Conservation (phyloP, 2,113 vertebrate genomes). For the Phrynosoma platyrhinos region DNA sequence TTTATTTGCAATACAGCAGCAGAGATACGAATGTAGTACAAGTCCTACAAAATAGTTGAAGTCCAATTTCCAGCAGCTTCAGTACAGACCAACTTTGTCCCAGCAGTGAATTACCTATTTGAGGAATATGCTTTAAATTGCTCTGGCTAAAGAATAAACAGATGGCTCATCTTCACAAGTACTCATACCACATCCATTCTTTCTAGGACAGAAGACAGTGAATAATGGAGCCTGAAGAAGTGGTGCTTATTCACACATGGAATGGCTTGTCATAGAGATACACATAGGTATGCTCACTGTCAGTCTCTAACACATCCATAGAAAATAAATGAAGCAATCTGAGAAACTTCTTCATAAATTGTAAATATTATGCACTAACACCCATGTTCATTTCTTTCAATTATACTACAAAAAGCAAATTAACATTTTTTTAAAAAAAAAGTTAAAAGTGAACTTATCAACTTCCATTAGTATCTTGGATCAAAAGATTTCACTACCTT, state of each 20-base stretch:
- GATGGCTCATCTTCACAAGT: slow-evolving; percentile 8
- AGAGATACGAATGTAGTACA: not conserved
- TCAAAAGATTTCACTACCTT: not conserved
- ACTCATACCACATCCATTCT: not conserved
- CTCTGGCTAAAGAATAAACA: not conserved
- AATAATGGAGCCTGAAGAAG: not conserved
- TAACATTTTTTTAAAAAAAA: not conserved
- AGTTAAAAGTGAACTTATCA: slow-evolving; percentile 3
- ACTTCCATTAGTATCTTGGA: not conserved
- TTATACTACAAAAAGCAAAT: slow-evolving; percentile 3
- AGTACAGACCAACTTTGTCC: not conserved
- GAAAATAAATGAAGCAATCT: slow-evolving; percentile 21
- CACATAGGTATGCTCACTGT: not conserved
- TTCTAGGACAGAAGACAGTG: slow-evolving; percentile 10
- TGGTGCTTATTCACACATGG: not conserved
- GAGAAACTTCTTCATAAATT: not conserved
- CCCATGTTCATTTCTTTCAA: slow-evolving; percentile 14
- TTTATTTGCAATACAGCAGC: not conserved
- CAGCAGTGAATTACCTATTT: not conserved
- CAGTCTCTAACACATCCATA: not conserved
- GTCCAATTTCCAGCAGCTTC: not conserved
- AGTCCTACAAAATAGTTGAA: not conserved
- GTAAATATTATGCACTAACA: not conserved
- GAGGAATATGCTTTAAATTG: slow-evolving; percentile 25
- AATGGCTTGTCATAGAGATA: not conserved